Base-by-base conservation (phyloP, 1,140 invertebrate genomes). In the Batillaria attramentaria region DNA sequence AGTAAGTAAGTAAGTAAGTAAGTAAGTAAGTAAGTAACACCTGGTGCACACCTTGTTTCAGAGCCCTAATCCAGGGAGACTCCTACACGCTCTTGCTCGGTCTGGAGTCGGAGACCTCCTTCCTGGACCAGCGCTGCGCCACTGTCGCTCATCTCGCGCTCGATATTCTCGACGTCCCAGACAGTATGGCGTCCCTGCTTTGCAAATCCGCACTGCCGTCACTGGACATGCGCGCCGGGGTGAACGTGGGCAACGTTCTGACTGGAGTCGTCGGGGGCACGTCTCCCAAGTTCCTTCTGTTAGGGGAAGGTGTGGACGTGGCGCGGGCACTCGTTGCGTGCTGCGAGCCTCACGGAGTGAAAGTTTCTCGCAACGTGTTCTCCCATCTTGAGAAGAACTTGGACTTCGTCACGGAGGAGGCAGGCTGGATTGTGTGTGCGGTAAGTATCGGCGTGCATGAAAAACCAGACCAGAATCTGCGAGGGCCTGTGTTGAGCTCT, bases 291-390 rank as follows among this genome's bases (percentile, higher is more conserved):
- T 84, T 82, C 42, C 24, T 65, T 28, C 37, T 82, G 24, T 57
- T 84, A 3, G 84, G 84, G 24, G 57, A 73, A 20, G 74, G 72
- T 1, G 41, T 80, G 18, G 76, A 82, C 16, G 78, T 81, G 20
- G 54, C 76, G 18, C 41, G 42, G 20, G 42, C 79, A 6, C 37
- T 50, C 46, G 5, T 66, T 31, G 28, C 37, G 42, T 6, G 73
- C 37, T 75, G 35, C 35, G 54, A 62, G 35, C 33, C 54, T 20
- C 35, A 4, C 35, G 42, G 16, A 57, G 73, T 75, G 3, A 33
- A 57, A n/a, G 73, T 75, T 5, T 75, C 73, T 24, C 35, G 54
- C 16, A 75, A 75, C 57, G 73, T 75, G 4, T 75, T 75, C 57
- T 75, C 73, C 5, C 73, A 75, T 57, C 73, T 75, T 2, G 73